These are phyloP conservation scores for Pseudomyrmex flavicornis DNA, from an alignment of 1,140 invertebrate genomes.

Conservation along the genomic window DNA sequence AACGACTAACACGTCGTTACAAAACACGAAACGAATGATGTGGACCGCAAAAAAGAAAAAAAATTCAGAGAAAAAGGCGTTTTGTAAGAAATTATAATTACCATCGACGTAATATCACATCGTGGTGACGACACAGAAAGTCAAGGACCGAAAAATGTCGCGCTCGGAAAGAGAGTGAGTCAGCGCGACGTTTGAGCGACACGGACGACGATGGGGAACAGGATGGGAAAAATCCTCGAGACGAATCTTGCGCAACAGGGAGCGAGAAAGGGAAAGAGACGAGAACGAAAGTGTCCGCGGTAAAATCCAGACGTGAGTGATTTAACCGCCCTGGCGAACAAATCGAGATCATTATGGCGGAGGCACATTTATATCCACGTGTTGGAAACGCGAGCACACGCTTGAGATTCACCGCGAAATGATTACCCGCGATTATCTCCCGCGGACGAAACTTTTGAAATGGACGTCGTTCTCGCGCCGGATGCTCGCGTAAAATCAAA, in stretches of 20 bases:
- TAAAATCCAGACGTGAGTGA: conserved; percentile 12
- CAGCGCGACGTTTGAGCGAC: background rate
- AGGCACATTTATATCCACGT: background rate
- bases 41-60: background rate
- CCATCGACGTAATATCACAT: background rate
- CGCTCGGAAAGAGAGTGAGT: conserved; percentile 42
- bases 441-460: too few relatives aligned
- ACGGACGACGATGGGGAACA: background rate
- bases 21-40: conserved; percentile 21
- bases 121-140: conserved; percentile 9
- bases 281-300: conserved; percentile 38
- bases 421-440: conserved; percentile 8
- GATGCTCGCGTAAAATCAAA: too few relatives aligned
- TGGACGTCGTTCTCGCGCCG: too few relatives aligned
- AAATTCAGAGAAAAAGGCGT: conserved; percentile 1
- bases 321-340: conserved; percentile 19
- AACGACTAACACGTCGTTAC: background rate
- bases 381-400: conserved; percentile 4
- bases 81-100: conserved; percentile 5
- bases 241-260: conserved; percentile 27
- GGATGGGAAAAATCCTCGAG: conserved; percentile 40
- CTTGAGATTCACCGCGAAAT: conserved; percentile 19
- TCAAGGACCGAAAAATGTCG: conserved; percentile 43
- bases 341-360: background rate
- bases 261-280: background rate